Conservation (phyloP, 2,888 invertebrate genomes). For the Oscheius myriophilus region DNA sequence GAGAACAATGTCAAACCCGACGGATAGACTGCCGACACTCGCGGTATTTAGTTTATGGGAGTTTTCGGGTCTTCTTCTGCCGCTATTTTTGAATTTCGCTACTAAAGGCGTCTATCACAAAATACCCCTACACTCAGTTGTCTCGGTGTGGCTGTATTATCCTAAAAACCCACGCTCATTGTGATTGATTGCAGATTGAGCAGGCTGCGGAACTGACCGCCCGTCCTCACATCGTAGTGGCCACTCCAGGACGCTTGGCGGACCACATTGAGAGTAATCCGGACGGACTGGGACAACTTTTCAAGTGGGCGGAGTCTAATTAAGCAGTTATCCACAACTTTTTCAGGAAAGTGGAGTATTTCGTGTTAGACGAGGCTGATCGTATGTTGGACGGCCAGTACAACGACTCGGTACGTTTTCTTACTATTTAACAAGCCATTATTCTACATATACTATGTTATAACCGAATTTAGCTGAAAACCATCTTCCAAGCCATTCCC, state of each 20-base stretch:
- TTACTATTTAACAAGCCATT: conserved; percentile 52
- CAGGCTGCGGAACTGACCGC: conserved; percentile 86
- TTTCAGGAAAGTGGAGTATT: conserved; percentile 82
- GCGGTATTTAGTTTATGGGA: too few species aligned
- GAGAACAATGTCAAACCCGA: too few species aligned
- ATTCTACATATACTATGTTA: not conserved
- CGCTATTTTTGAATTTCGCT: too few species aligned
- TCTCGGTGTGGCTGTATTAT: too few species aligned
- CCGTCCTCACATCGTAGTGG: conserved; percentile 91
- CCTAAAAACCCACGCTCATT: too few species aligned
- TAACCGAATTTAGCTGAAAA: conserved; percentile 75
- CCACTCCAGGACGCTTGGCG: conserved; percentile 92
- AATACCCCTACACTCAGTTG: too few species aligned
- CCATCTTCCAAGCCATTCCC: conserved; percentile 78
- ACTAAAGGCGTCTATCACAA: too few species aligned
- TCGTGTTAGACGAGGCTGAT: conserved; percentile 97
- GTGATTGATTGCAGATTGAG: conserved; percentile 75
- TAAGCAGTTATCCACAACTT: conserved; percentile 56
- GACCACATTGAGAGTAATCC: conserved; percentile 85
- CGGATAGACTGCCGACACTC: too few species aligned
- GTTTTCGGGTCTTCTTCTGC: too few species aligned
- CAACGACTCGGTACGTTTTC: conserved; percentile 43
- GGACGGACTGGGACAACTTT: conserved; percentile 73
- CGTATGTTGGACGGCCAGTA: conserved; percentile 77
- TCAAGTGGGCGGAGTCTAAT: conserved; percentile 72